Conservation (phyloP, 2,888 invertebrate genomes). For the Aproaerema taeniolella region DNA sequence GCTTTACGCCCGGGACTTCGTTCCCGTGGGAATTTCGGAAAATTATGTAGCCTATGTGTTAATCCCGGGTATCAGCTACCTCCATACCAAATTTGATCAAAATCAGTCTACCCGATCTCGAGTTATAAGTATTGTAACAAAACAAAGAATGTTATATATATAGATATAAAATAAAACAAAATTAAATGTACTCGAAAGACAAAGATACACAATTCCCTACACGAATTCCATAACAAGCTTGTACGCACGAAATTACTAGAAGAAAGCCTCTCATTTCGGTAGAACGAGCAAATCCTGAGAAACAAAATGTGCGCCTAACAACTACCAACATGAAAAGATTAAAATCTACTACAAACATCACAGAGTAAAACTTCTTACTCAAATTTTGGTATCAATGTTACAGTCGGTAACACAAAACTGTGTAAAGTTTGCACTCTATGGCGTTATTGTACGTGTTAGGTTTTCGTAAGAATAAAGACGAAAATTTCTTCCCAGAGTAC, state of each 20-base stretch:
- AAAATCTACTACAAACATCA: constrained; percentile 22
- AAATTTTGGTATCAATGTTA: background rate
- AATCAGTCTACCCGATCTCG: too few species aligned
- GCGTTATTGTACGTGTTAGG: constrained; percentile 12
- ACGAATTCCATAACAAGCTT: constrained; percentile 20
- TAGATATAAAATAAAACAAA: too few species aligned
- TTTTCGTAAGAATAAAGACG: constrained; percentile 23
- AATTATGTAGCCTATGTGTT: too few species aligned
- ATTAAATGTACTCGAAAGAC: too few species aligned
- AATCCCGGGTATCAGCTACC: too few species aligned
- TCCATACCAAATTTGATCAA: too few species aligned
- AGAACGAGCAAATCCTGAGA: constrained; percentile 34
- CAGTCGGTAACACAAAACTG: background rate
- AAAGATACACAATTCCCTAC: too few species aligned
- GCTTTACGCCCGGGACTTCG: too few species aligned
- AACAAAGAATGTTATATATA: too few species aligned
- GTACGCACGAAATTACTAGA: constrained; percentile 23
- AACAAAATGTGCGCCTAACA: constrained; percentile 25
- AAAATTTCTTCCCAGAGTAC: constrained; percentile 38
- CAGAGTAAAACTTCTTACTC: constrained; percentile 17
- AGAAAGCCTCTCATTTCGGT: constrained; percentile 39
- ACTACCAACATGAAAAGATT: constrained; percentile 25
- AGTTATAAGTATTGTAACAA: too few species aligned
- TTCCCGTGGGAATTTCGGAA: too few species aligned
- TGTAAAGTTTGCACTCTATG: constrained; percentile 15